A percentile compares a stretch with the other conserved stretches of the same genome.
Evolutionary conservation across 2,797 vertebrate species (phyloP).

Genomic region (Diglossa cyanea): DNA sequence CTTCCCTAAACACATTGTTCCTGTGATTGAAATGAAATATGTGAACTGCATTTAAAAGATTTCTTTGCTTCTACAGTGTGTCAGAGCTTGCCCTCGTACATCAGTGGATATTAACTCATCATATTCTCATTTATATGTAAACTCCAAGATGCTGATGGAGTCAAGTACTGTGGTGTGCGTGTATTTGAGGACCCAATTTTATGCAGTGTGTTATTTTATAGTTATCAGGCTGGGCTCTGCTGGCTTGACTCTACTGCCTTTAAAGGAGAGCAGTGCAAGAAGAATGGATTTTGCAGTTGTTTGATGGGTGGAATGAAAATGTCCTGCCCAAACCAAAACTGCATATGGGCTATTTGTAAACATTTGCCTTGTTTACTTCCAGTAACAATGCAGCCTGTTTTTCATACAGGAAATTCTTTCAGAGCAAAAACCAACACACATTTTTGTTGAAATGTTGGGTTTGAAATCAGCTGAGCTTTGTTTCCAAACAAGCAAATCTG

Average conservation of each 20-base stretch:
- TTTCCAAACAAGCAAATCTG: neutral
- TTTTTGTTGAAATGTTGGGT: neutral
- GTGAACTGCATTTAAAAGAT: neutral
- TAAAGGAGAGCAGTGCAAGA: neutral
- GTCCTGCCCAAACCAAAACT: neutral
- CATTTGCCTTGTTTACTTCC: slow-evolving; percentile 13
- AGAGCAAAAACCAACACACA: neutral
- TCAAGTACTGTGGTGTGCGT: neutral
- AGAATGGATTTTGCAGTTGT: neutral
- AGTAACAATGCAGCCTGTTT: neutral
- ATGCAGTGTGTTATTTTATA: neutral
- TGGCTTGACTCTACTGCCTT: neutral
- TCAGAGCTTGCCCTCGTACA: neutral
- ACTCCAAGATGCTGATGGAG: neutral
- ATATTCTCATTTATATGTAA: neutral
- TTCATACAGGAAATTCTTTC: neutral
- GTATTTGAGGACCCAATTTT: neutral
- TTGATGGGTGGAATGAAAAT: slow-evolving; percentile 2
- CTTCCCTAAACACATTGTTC: neutral
- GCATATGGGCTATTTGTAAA: neutral
- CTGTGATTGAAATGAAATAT: neutral
- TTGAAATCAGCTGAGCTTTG: neutral
- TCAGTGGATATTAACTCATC: neutral
- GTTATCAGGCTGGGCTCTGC: neutral
- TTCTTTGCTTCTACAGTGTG: neutral